phyloP scores from a whole-genome alignment of 2,113 vertebrate genomes.

The Bubo scandiacus region DNA sequence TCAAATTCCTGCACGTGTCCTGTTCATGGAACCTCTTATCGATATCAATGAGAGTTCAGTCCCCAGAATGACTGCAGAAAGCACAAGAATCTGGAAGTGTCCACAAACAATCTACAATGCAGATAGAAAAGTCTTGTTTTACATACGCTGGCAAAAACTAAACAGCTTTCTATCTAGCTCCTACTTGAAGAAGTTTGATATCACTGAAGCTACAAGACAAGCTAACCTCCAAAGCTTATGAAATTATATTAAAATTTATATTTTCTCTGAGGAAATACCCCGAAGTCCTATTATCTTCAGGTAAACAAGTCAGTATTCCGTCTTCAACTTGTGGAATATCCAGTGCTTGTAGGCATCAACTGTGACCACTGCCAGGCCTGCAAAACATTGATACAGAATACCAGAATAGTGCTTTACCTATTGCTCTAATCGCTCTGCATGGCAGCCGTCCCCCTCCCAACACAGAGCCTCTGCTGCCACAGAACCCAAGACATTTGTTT shows the following conservation, averaged over 20 bases:
- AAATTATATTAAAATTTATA: conserved; percentile 73
- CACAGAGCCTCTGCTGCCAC: conserved; percentile 30
- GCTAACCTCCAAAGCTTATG: conserved; percentile 69
- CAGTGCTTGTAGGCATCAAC: conserved; percentile 71
- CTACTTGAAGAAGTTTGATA: conserved; percentile 68
- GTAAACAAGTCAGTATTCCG: conserved; percentile 71
- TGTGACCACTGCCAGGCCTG: conserved; percentile 70
- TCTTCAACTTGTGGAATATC: conserved; percentile 72
- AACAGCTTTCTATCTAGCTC: conserved; percentile 69
- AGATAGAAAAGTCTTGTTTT: conserved; percentile 69
- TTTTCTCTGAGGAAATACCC: conserved; percentile 71
- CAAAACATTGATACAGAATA: conserved; percentile 69
- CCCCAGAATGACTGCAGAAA: conserved; percentile 63
- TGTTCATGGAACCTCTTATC: conserved; percentile 28
- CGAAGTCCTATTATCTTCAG: conserved; percentile 70
- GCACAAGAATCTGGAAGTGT: conserved; percentile 68
- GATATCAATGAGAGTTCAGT: conserved; percentile 62
- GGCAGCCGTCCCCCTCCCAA: conserved; percentile 49
- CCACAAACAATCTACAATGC: conserved; percentile 70
- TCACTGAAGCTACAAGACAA: conserved; percentile 71
- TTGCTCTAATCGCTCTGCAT: neutral
- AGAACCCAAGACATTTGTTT: neutral
- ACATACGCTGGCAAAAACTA: conserved; percentile 69
- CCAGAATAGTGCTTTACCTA: conserved; percentile 57
- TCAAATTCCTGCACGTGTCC: conserved; percentile 15